These are phyloP conservation scores for Myanophis thanlyinensis DNA, from an alignment of 2,113 vertebrate genomes.

Conservation along the genomic window DNA sequence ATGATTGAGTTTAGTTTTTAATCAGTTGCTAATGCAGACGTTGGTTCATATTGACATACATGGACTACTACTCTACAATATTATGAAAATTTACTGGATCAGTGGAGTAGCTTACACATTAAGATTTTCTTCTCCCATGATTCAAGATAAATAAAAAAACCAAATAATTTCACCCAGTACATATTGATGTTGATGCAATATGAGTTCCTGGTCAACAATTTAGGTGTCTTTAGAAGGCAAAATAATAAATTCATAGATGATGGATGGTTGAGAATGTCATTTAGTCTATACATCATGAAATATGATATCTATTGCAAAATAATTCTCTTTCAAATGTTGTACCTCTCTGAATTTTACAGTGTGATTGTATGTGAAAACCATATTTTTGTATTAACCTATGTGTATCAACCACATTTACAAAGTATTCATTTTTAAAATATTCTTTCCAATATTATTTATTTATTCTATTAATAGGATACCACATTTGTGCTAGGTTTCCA, in stretches of 20 bases:
- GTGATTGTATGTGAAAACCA: neutral
- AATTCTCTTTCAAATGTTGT: neutral
- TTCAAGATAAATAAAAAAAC: neutral
- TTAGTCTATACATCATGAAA: neutral
- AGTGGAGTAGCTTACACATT: neutral
- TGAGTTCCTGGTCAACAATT: neutral
- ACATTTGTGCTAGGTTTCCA: neutral
- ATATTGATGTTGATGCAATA: neutral
- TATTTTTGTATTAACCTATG: neutral
- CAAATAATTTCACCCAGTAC: neutral
- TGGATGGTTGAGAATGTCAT: neutral
- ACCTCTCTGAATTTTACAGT: neutral
- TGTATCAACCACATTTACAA: neutral
- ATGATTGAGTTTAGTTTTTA: slow-evolving; percentile 32
- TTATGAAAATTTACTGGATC: neutral
- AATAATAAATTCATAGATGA: neutral
- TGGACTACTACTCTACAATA: neutral
- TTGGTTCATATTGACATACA: slow-evolving; percentile 14
- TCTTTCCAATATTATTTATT: neutral
- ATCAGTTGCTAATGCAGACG: slow-evolving; percentile 8
- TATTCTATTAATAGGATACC: neutral
- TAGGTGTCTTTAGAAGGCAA: neutral
- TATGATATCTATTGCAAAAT: neutral
- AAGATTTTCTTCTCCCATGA: neutral
- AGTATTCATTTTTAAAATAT: neutral